Conservation (phyloP, 2,113 vertebrate genomes). For the Semicossyphus pulcher region DNA sequence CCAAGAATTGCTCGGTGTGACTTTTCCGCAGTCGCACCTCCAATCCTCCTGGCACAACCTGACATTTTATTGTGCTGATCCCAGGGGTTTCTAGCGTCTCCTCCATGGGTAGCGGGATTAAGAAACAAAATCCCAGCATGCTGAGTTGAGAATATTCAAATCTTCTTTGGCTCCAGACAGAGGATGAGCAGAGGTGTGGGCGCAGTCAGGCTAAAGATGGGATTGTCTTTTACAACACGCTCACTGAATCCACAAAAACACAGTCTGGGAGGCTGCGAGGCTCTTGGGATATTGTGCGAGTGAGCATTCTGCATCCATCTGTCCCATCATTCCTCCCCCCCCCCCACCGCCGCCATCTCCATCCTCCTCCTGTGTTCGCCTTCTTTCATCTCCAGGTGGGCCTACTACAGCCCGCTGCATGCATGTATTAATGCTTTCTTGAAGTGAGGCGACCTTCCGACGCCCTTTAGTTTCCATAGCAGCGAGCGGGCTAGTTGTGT, state of each 20-base stretch:
- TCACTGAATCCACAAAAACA: conserved; percentile 60
- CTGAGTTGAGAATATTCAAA: conserved; percentile 71
- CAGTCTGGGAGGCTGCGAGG: conserved; percentile 47
- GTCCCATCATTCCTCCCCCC: conserved; percentile 40
- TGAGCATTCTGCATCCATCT: conserved; percentile 71
- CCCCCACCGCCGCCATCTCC: background rate
- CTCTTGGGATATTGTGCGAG: conserved; percentile 61
- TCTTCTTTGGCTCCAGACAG: conserved; percentile 67
- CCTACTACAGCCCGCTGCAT: conserved; percentile 61
- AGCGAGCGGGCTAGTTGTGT: conserved; percentile 52
- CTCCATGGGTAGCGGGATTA: conserved; percentile 53
- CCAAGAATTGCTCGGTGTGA: too few species aligned
- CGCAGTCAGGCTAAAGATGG: conserved; percentile 67
- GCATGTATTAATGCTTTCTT: conserved; percentile 74
- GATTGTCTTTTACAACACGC: conserved; percentile 68
- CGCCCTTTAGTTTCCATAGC: conserved; percentile 79
- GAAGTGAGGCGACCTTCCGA: conserved; percentile 75
- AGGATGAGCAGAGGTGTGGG: conserved; percentile 66
- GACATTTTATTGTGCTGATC: conserved; percentile 25
- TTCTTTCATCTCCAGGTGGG: conserved; percentile 79
- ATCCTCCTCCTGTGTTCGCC: conserved; percentile 28
- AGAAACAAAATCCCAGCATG: conserved; percentile 60
- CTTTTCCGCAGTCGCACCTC: background rate
- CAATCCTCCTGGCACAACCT: background rate
- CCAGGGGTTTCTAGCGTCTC: conserved; percentile 7